phyloP scores from a whole-genome alignment of 2,113 vertebrate genomes.

The Pterocles orientalis region DNA sequence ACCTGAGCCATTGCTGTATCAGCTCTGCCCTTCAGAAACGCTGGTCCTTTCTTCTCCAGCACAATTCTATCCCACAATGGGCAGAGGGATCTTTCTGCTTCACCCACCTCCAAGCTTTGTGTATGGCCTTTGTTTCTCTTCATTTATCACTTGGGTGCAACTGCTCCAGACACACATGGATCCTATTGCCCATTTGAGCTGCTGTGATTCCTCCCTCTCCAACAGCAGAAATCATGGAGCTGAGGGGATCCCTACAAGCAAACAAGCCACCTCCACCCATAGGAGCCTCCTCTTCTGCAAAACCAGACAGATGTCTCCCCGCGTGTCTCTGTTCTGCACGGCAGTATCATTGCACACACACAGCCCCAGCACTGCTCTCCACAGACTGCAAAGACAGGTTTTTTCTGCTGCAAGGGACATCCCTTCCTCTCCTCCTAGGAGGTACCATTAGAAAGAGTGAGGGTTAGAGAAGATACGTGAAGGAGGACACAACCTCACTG shows the following conservation, averaged over 20 bases:
- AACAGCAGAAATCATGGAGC: background rate
- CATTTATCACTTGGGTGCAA: background rate
- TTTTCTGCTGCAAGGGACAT: background rate
- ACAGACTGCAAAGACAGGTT: background rate
- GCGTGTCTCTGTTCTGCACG: rapidly evolving
- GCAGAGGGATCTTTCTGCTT: background rate
- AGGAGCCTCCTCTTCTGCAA: background rate
- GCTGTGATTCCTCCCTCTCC: background rate
- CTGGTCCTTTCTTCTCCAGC: background rate
- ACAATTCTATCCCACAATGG: background rate
- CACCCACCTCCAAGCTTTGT: background rate
- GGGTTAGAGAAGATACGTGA: background rate
- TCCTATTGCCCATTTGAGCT: background rate
- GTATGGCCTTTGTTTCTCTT: background rate
- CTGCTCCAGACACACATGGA: background rate
- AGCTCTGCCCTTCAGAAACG: background rate
- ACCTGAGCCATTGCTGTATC: background rate
- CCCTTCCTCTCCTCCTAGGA: background rate
- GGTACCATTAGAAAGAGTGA: background rate
- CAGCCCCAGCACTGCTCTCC: background rate
- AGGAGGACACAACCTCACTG: background rate
- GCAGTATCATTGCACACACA: background rate
- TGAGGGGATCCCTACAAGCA: background rate
- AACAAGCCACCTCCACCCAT: background rate
- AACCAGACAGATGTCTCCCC: background rate